Conservation (phyloP, 2,113 vertebrate genomes). For the Smithornis capensis region DNA sequence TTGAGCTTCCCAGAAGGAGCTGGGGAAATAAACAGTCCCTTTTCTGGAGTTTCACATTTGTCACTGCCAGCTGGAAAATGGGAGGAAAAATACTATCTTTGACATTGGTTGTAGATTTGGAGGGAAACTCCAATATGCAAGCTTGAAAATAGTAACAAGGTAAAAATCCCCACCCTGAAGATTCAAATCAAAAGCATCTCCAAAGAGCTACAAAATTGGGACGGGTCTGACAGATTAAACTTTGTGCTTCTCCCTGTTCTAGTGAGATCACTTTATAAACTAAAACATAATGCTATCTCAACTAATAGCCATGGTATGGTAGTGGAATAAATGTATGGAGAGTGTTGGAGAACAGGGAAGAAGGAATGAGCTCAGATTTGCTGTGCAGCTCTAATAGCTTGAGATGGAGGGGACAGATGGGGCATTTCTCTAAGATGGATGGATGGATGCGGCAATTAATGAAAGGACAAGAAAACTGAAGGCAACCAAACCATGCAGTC, state of each 20-base stretch:
- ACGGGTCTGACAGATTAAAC: background rate
- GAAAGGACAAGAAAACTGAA: constrained; percentile 44
- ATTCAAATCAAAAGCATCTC: constrained; percentile 6
- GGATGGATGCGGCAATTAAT: constrained; percentile 13
- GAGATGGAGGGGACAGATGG: constrained; percentile 22
- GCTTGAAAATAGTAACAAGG: background rate
- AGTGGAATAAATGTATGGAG: constrained; percentile 54
- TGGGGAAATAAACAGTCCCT: background rate
- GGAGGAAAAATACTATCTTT: background rate
- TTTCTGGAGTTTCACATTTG: background rate
- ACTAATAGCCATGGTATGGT: constrained; percentile 31
- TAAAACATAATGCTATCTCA: background rate
- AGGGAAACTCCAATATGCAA: background rate
- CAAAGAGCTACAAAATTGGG: background rate
- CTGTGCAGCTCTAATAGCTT: constrained; percentile 3
- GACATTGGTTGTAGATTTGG: background rate
- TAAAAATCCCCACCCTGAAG: background rate
- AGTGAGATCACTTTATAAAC: background rate
- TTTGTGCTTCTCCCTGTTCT: background rate
- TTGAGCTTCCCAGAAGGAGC: background rate
- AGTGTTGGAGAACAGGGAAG: constrained; percentile 16
- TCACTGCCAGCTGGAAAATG: background rate
- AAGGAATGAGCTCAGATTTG: constrained; percentile 28
- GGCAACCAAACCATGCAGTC: background rate
- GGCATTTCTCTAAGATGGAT: constrained; percentile 17